Evolutionary conservation across 2,888 invertebrate species (phyloP), one percentile per base, ranked within the genome.

Genomic region (Cryptosula pallasiana): DNA sequence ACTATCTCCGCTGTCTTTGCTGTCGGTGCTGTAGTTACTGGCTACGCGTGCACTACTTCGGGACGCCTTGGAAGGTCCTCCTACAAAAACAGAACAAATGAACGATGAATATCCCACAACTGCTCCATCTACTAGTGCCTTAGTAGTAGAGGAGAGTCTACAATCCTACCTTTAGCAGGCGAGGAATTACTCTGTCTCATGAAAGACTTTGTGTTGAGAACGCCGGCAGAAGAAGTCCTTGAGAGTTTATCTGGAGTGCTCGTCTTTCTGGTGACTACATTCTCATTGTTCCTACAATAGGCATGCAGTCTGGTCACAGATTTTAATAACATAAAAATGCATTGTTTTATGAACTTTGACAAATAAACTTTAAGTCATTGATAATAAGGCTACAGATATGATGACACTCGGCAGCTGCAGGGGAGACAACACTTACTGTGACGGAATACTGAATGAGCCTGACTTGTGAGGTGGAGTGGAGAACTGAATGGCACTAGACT

Each of bases 1-100:
- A 45, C 63, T 36, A 25, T 57, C 54, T 1, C 71, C 72, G 23
- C 45, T 55, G 25, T 71, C 71, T 32, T 63, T 69, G 34, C 69
- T 71, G 29, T 72, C 72, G 34, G 71, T 71, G 35, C 71, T 72
- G 71, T 63, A 63, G 27, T 71, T 55, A 25, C 45, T 70, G 70
- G 45, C n/a, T 3, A 70, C 70, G 9, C 36, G 20, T 3, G 27
- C 55, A 29, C 70, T 70, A n/a, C 32, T 36, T 25, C 70, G 34
- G 3, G 3, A 3, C 2, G 70, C 23, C 70, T 70, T 70, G 13
- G 70, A 27, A 32, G 25, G 63, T 16, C 27, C 63, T 27, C 25
- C 13, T 25, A 25, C 25, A 57, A 16, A n/a, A n/a, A n/a, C n/a
- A n/a, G n/a, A n/a, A n/a, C n/a, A n/a, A n/a, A n/a, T n/a, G n/a